These are phyloP conservation scores for Achatina immaculata DNA, from an alignment of 1,140 invertebrate species.

Conservation along the genomic window DNA sequence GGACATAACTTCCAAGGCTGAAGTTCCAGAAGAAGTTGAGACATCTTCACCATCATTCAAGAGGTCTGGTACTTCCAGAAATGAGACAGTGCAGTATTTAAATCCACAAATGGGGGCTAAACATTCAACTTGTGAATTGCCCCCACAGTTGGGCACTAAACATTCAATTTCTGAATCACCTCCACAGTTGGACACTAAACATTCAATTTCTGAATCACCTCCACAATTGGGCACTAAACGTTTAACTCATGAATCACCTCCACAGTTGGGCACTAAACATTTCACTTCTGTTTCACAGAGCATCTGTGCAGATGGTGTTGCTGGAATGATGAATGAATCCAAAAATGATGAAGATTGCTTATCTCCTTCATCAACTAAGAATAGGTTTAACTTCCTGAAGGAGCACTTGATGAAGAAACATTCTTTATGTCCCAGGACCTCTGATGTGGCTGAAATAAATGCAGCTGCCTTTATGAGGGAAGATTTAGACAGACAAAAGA, in stretches of 20 bases:
- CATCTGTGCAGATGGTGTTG: no score
- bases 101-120: background rate
- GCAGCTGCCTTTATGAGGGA: background rate
- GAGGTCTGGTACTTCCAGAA: background rate
- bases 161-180: no score
- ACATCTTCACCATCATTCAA: background rate
- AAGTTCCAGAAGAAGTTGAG: background rate
- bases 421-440: background rate
- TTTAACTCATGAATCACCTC: no score
- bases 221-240: no score
- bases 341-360: background rate
- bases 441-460: background rate
- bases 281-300: no score
- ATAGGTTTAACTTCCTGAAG: background rate
- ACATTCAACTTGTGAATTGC: background rate
- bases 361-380: background rate
- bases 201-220: no score
- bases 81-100: background rate
- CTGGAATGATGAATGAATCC: background rate
- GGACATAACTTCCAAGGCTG: background rate
- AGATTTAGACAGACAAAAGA: background rate
- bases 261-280: no score
- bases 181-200: no score
- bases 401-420: conserved; percentile 1
- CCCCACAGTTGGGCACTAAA: no score